A percentile compares a stretch with the other conserved stretches of the same genome.
Evolutionary conservation across 2,113 vertebrate genomes (phyloP).

Genomic region (Eubucco bourcierii): DNA sequence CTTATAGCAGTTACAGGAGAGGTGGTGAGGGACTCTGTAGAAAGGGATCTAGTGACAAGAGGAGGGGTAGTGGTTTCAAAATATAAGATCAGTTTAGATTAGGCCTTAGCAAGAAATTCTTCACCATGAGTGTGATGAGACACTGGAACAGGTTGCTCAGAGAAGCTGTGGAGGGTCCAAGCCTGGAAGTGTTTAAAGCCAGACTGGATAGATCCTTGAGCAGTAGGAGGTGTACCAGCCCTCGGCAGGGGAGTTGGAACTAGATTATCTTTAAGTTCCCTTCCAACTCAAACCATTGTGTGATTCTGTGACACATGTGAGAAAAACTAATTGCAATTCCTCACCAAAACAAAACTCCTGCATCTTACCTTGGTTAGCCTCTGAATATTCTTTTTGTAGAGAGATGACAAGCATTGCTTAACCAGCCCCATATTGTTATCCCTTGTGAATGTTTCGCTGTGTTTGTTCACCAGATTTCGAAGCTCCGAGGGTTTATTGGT

Average conservation of each 20-base stretch:
- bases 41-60: not conserved
- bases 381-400: conserved; percentile 99
- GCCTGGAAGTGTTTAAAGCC: too few relatives aligned
- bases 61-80: not conserved
- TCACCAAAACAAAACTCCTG: not conserved
- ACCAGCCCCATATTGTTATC: conserved; percentile 98
- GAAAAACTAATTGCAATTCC: not conserved
- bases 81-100: not conserved
- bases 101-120: not conserved
- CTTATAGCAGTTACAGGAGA: not conserved
- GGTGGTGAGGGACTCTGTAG: not conserved
- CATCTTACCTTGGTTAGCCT: conserved; percentile 93
- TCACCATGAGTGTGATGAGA: not conserved
- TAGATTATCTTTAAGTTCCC: too few relatives aligned
- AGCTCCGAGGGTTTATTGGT: conserved; percentile 96
- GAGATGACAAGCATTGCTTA: conserved; percentile 96
- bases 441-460: conserved; percentile 90
- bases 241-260: too few relatives aligned
- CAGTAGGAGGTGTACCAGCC: too few relatives aligned
- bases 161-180: too few relatives aligned
- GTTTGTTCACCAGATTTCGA: conserved; percentile 91
- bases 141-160: not conserved
- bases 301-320: not conserved
- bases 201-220: too few relatives aligned
- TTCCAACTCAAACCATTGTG: too few relatives aligned